A percentile compares a stretch with the other conserved stretches of the same genome.
phyloP scores from a whole-genome alignment of 2,888 invertebrate genomes.

The Lamproptera curius region DNA sequence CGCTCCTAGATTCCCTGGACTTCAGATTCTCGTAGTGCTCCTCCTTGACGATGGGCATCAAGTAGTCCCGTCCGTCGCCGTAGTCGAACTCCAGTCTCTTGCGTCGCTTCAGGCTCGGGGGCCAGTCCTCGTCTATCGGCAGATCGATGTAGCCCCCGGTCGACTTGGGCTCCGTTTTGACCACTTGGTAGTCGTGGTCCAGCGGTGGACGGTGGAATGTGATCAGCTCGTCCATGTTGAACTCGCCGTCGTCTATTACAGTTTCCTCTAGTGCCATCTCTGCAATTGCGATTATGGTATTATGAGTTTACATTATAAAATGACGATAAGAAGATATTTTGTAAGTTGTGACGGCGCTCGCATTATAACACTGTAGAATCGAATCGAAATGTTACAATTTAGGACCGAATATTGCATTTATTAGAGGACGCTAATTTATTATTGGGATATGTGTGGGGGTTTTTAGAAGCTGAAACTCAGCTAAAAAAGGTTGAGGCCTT shows the following conservation, averaged over 20 bases:
- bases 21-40: conserved; percentile 59
- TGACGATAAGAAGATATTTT: background rate
- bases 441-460: background rate
- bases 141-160: conserved; percentile 74
- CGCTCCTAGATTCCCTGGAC: conserved; percentile 43
- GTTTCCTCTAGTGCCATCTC: conserved; percentile 67
- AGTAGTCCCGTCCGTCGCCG: conserved; percentile 59
- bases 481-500: background rate
- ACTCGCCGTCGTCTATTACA: conserved; percentile 76
- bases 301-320: background rate
- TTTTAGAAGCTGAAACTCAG: background rate
- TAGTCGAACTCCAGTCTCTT: conserved; percentile 66
- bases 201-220: conserved; percentile 72
- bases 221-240: conserved; percentile 80
- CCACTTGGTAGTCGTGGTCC: conserved; percentile 72
- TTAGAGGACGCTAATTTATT: no score
- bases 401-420: no score
- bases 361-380: background rate
- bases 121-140: conserved; percentile 79
- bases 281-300: conserved; percentile 28
- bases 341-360: background rate
- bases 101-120: conserved; percentile 70
- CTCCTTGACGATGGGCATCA: conserved; percentile 61
- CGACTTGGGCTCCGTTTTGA: conserved; percentile 50
- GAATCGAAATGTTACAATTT: background rate